phyloP scores from a whole-genome alignment of 2,113 vertebrate species.

The Penelope pileata region DNA sequence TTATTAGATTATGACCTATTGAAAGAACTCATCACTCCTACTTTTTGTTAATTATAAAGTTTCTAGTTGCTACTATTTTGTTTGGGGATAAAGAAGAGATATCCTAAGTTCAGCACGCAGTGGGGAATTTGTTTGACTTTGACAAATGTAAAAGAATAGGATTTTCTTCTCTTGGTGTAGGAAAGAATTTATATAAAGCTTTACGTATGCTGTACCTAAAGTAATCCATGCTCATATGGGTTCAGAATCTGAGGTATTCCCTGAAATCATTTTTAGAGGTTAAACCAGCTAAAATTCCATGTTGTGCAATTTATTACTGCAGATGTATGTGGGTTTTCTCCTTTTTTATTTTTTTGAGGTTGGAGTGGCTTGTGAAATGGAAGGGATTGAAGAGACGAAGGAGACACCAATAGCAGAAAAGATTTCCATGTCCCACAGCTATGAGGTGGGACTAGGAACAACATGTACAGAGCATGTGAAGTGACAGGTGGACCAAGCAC shows the following conservation, averaged over 20 bases:
- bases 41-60: constrained; percentile 42
- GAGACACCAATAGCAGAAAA: not conserved
- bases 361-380: not conserved
- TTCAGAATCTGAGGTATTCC: not conserved
- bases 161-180: not conserved
- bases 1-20: not conserved
- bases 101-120: constrained; percentile 31
- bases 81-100: not conserved
- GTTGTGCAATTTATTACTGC: not conserved
- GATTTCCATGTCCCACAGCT: not conserved
- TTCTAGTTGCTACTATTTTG: constrained; percentile 43
- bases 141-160: not conserved
- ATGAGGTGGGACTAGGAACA: not conserved
- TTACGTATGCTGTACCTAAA: not conserved
- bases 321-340: not conserved
- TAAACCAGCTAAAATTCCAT: not conserved
- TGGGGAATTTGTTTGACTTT: constrained; percentile 19
- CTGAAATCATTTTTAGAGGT: not conserved
- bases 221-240: not conserved
- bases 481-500: accelerated
- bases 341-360: not conserved
- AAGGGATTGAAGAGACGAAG: accelerated
- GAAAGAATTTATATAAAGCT: not conserved
- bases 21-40: not conserved
- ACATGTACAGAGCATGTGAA: not conserved